These are phyloP conservation scores for Todus mexicanus DNA, from an alignment of 2,797 vertebrate genomes.

Conservation along the genomic window DNA sequence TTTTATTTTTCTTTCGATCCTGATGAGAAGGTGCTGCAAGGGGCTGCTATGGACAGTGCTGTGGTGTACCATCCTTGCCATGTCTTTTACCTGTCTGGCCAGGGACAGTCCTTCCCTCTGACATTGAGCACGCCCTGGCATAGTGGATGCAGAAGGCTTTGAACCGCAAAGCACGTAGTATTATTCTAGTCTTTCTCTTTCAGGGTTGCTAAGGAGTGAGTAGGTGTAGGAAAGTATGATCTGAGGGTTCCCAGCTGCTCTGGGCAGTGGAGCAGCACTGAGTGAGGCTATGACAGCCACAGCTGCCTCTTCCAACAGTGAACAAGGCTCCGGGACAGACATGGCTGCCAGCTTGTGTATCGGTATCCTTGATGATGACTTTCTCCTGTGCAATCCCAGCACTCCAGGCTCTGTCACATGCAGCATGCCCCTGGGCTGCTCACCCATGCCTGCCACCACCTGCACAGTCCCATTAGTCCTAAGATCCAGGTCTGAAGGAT, in stretches of 20 bases:
- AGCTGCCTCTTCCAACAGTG: neutral
- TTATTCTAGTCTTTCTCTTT: neutral
- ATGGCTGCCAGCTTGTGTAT: neutral
- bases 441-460: neutral
- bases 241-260: neutral
- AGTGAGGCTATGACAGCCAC: neutral
- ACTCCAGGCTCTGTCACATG: neutral
- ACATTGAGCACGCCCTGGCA: accelerated
- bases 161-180: neutral
- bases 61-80: neutral
- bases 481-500: neutral
- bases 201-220: neutral
- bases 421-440: neutral
- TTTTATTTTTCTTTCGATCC: neutral
- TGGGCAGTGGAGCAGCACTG: neutral
- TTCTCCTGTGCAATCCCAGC: accelerated
- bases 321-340: neutral
- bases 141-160: neutral
- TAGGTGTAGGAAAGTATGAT: neutral
- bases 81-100: neutral
- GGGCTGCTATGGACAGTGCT: neutral
- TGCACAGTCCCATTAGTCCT: neutral
- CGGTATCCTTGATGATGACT: neutral
- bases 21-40: neutral
- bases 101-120: neutral